Evolutionary conservation across 2,113 vertebrate species (phyloP).

Genomic region (Proteles cristata): DNA sequence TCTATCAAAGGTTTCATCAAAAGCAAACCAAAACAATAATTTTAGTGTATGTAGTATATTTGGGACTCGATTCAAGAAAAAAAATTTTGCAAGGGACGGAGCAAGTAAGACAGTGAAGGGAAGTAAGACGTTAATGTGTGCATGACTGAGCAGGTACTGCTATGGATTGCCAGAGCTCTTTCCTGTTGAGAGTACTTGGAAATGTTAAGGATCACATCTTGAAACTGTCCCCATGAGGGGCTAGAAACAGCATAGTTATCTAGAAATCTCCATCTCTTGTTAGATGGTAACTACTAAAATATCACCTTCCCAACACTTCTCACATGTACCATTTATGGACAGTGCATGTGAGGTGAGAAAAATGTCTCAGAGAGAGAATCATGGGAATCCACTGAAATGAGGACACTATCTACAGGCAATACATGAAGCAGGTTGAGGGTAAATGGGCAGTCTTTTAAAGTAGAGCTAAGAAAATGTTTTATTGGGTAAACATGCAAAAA

Average conservation of each 20-base stretch:
- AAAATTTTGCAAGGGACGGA: not conserved
- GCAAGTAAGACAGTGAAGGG: not conserved
- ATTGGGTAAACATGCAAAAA: not conserved
- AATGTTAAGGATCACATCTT: not conserved
- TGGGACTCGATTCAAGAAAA: not conserved
- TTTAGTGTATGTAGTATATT: not conserved
- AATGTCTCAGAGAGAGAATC: not conserved
- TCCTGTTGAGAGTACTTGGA: not conserved
- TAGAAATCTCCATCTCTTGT: not conserved
- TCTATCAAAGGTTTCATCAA: not conserved
- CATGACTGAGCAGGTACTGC: not conserved
- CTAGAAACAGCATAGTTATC: not conserved
- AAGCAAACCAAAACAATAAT: not conserved
- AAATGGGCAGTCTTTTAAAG: not conserved
- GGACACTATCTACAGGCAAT: not conserved
- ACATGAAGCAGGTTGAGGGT: not conserved
- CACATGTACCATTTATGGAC: not conserved
- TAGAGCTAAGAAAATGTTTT: not conserved
- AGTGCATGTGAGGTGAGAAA: not conserved
- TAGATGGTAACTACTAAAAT: not conserved
- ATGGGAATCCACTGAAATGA: not conserved
- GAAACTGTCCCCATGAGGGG: accelerated
- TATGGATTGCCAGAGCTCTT: not conserved
- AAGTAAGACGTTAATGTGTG: not conserved
- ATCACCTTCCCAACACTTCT: not conserved